Evolutionary conservation across 2,113 vertebrate species (phyloP), one percentile per base, ranked within the genome.

Genomic region (Prionailurus bengalensis): DNA sequence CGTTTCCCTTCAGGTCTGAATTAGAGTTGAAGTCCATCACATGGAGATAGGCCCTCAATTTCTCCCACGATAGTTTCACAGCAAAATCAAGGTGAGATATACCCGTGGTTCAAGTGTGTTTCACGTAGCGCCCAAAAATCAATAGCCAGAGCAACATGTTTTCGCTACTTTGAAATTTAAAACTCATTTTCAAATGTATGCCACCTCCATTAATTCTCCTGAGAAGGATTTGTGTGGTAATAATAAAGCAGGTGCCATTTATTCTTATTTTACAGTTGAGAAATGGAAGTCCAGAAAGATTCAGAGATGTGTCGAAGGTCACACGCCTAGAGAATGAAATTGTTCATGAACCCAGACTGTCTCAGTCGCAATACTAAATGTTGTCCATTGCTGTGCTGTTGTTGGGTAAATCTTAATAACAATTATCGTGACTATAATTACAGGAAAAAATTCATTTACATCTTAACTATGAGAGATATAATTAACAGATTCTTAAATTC

Each of bases 391-490:
- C 78, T 91, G 36, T 80, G 53, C 45, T 70, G n/a, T 42, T 81
- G 51, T 39, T 89, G n/a, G 76, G 55, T 58, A 53, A 81, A 94
- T 88, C 91, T 97, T 58, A 94, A 68, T 92, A 94, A 78, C 17
- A 91, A 87, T 85, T 82, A 81, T 70, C 63, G 10, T 68, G 42
- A 79, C 86, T 92, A 63, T 65, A 87, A 85, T 74, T 92, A 76
- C 16, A 31, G 55, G 36, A 42, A 86, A 33, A 91, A 61, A 61
- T 15, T 94, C 31, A 85, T 84, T 63, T 39, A 94, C 19, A 93
- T 80, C 71, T 88, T 91, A 94, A 91, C 33, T 58, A 92, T 94
- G 48, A 95, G 82, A 83, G 39, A 94, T 96, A 80, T 95, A 89
- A 71, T 85, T 82, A 90, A 76, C 61, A 58, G 68, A 95, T 92